Percentiles rank a stretch among this genome's conserved stretches.
Evolutionary conservation across 1,140 invertebrate species (phyloP).

Genomic region (Drosophila eugracilis): DNA sequence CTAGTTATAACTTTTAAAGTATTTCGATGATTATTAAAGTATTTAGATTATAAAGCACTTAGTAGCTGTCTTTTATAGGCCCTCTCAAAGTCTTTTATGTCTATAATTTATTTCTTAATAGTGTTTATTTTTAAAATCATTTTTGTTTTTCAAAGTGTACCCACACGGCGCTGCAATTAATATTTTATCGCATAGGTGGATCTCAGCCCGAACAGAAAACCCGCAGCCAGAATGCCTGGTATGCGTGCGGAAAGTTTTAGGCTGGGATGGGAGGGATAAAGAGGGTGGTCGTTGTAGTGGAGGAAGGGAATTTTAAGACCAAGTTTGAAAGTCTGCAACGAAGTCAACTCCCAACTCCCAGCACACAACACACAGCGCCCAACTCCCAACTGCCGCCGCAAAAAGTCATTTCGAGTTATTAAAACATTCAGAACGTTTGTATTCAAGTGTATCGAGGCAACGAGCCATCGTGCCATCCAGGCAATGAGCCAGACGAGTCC

Average conservation of each 20-base stretch:
- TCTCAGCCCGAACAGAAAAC: slow-evolving; percentile 13
- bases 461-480: slow-evolving; percentile 9
- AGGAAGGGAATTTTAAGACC: slow-evolving; percentile 48
- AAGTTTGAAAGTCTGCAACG: slow-evolving; percentile 29
- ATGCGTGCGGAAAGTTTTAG: slow-evolving; percentile 77
- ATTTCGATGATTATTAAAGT: not conserved
- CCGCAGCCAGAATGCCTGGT: slow-evolving; percentile 31
- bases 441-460: slow-evolving; percentile 63
- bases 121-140: not conserved
- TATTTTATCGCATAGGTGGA: slow-evolving; percentile 74
- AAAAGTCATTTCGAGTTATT: slow-evolving; percentile 83
- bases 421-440: slow-evolving; percentile 83
- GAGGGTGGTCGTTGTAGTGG: not conserved
- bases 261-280: not conserved
- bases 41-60: too few relatives aligned
- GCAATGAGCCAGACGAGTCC: slow-evolving; percentile 8
- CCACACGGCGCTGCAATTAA: slow-evolving; percentile 76
- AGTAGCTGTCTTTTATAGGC: not conserved
- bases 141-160: slow-evolving; percentile 1
- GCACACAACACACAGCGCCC: slow-evolving; percentile 5
- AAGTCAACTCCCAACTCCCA: slow-evolving; percentile 30
- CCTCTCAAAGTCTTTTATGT: not conserved
- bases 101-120: not conserved
- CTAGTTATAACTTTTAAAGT: not conserved
- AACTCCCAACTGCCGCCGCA: slow-evolving; percentile 51